A percentile compares a stretch with the other conserved stretches of the same genome.
Evolutionary conservation across 2,797 vertebrate genomes (phyloP).

Genomic region (Xenentodon cancila): DNA sequence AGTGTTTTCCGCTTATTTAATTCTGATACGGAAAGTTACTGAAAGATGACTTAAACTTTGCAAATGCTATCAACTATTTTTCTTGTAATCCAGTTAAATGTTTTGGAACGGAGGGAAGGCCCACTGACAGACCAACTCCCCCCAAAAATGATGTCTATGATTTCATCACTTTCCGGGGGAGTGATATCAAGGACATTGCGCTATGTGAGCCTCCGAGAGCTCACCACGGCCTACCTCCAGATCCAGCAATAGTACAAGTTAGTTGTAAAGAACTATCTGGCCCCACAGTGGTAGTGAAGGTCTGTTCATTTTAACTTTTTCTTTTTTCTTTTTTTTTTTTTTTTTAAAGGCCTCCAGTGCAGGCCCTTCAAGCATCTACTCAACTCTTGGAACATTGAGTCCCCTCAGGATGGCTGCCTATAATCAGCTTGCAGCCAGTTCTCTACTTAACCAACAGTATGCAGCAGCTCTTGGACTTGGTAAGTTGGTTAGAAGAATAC

Average conservation of each 20-base stretch:
- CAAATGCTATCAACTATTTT: neutral
- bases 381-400: slow-evolving; percentile 87
- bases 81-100: slow-evolving; percentile 85
- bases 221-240: slow-evolving; percentile 89
- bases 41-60: neutral
- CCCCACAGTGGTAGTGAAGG: neutral
- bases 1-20: too few species aligned
- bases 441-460: slow-evolving; percentile 92
- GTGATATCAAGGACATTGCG: slow-evolving; percentile 95
- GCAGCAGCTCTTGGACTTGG: slow-evolving; percentile 92
- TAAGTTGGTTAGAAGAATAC: slow-evolving; percentile 52
- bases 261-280: slow-evolving; percentile 58
- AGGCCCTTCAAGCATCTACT: slow-evolving; percentile 79
- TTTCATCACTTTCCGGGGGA: slow-evolving; percentile 97
- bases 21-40: neutral
- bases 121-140: slow-evolving; percentile 90
- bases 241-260: slow-evolving; percentile 96
- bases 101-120: slow-evolving; percentile 95
- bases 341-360: slow-evolving; percentile 62
- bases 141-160: slow-evolving; percentile 94
- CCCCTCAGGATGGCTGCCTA: slow-evolving; percentile 89
- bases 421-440: slow-evolving; percentile 90
- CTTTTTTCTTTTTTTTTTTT: neutral
- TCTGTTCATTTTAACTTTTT: neutral
- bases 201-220: slow-evolving; percentile 92